Base-by-base conservation (phyloP, 2,888 invertebrate species). In the Himalopsyche japonica region DNA sequence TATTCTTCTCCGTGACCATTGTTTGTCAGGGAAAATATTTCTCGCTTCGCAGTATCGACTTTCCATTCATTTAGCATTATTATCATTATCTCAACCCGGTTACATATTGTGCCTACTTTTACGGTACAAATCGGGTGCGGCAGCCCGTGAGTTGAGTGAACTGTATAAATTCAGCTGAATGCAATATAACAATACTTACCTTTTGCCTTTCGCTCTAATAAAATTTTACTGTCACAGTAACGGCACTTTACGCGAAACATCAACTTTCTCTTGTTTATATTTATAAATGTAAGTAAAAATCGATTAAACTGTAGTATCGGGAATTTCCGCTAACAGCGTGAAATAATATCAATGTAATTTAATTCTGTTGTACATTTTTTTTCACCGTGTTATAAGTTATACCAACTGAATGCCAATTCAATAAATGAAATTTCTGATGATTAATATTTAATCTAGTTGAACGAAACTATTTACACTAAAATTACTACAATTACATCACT, bases 11-110 rank as follows among this genome's bases (percentile, higher is more conserved):
- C 5, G 34, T 32, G 32, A n/a, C 83, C 80, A 83, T 83, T 83
- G 83, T 83, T 76, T 80, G 76, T 76, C 80, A 77, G 83, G 83
- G 83, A 83, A 83, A 83, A 83, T 47, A 80, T 80, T 80, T 20
- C 37, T 70, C 27, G 20, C 70, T 12, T 15, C 70, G 70, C 70
- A 70, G 30, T 70, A 70, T 70, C 70, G 70, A 70, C 70, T 70
- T 70, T 70, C 70, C 70, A 70, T 70, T 70, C 27, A 70, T 70
- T 15, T 70, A 70, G 20, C 27, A 70, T 70, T 70, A 70, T 70
- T 27, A 70, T 30, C 70, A 30, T 70, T 70, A 70, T 27, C 27
- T 27, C 12, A 15, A 70, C 24, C 27, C 6, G 12, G 15, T 30
- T n/a, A 70, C 27, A 70, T 27, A 70, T 3, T 70, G 27, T 70